A percentile compares a stretch with the other conserved stretches of the same genome.
Conservation (phyloP, 2,888 invertebrate genomes). For the Leucophenga maculata region DNA sequence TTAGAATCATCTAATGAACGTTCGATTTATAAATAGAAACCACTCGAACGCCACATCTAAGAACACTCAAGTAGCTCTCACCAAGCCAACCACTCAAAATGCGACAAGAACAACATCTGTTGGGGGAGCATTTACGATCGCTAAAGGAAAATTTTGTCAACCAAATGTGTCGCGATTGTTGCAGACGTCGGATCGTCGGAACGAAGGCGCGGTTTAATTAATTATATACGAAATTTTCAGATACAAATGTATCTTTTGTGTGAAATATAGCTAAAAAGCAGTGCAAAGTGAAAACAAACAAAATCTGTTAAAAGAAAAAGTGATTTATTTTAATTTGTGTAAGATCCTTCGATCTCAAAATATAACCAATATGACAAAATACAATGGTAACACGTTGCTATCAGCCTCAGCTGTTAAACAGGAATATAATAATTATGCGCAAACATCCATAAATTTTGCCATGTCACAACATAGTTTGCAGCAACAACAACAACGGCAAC, state of each 20-base stretch:
- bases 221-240: too few species aligned
- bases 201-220: conserved; percentile 28
- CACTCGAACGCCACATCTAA: conserved; percentile 50
- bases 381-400: conserved; percentile 46
- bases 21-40: conserved; percentile 64
- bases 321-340: conserved; percentile 12
- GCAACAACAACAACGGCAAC: conserved; percentile 33
- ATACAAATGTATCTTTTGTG: background rate
- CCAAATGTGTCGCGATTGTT: conserved; percentile 67
- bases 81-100: conserved; percentile 59
- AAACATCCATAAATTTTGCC: conserved; percentile 31
- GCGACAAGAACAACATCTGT: conserved; percentile 46
- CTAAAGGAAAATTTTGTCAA: conserved; percentile 51
- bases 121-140: conserved; percentile 34
- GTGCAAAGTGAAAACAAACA: background rate
- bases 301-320: conserved; percentile 15
- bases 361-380: conserved; percentile 57
- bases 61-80: conserved; percentile 38
- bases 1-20: conserved; percentile 56
- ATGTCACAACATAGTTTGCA: conserved; percentile 36
- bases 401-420: conserved; percentile 48
- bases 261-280: background rate
- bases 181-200: conserved; percentile 52
- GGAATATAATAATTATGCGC: conserved; percentile 51
- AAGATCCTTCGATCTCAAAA: conserved; percentile 3